These are phyloP conservation scores for Stichodactyla helianthus DNA, from an alignment of 64 coral and sea anemone genomes.

Conservation along the genomic window DNA sequence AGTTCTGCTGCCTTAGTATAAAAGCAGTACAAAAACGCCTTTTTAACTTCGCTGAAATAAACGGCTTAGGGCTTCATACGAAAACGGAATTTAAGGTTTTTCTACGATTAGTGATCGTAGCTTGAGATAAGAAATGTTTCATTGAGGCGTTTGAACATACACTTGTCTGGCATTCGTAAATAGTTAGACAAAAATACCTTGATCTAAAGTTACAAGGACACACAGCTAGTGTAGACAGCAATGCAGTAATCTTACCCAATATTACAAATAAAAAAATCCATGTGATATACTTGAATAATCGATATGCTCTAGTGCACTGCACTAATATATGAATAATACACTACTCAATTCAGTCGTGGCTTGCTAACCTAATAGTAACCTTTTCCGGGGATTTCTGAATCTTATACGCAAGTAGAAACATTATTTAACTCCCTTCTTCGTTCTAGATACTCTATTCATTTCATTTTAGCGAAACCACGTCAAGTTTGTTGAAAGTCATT, in stretches of 20 bases:
- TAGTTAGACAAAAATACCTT: slow-evolving; percentile 1
- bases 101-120: neutral
- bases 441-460: neutral
- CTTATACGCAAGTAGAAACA: neutral
- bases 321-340: neutral
- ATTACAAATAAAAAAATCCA: neutral
- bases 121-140: neutral
- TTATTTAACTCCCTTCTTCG: neutral
- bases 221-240: too few species aligned
- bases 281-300: neutral
- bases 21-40: neutral
- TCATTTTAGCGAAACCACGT: neutral
- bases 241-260: neutral
- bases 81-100: neutral
- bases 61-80: neutral
- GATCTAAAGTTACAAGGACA: neutral
- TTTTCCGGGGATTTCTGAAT: neutral
- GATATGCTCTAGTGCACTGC: neutral
- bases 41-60: neutral
- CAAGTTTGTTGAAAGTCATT: neutral
- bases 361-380: neutral
- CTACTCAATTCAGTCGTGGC: neutral
- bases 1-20: neutral
- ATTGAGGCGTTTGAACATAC: neutral
- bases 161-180: neutral